Evolutionary conservation across 2,888 invertebrate genomes (phyloP).

Genomic region (Cataglyphis altisquamis): DNA sequence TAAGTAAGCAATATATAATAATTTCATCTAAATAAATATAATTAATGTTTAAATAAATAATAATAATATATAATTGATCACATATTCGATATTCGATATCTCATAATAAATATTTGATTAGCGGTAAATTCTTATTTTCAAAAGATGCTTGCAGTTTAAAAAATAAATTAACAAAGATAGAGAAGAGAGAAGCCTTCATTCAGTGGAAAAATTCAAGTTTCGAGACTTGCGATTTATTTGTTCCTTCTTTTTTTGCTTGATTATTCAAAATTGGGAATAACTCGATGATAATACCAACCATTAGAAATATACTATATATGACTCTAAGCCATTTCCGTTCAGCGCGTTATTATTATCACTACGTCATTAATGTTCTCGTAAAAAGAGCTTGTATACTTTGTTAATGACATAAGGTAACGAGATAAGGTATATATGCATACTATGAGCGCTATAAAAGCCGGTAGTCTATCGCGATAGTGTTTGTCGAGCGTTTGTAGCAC

Average conservation of each 20-base stretch:
- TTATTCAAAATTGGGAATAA: neutral
- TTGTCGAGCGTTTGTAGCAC: constrained; percentile 20
- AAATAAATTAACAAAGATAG: neutral
- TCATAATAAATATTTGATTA: neutral
- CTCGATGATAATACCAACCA: neutral
- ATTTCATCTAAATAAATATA: neutral
- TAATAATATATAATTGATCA: neutral
- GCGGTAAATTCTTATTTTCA: neutral
- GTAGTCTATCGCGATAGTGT: constrained; percentile 51
- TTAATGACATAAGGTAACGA: constrained; percentile 51
- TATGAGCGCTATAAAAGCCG: constrained; percentile 40
- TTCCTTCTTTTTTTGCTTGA: neutral
- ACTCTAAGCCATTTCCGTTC: constrained; percentile 20
- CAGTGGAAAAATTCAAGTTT: neutral
- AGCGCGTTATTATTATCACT: constrained; percentile 42
- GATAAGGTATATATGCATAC: constrained; percentile 47
- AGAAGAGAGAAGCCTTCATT: neutral
- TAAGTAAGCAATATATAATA: neutral
- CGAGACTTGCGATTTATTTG: neutral
- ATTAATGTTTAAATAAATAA: neutral
- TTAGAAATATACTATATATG: neutral
- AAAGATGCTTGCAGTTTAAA: neutral
- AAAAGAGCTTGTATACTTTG: constrained; percentile 46
- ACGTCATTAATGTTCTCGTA: constrained; percentile 38
- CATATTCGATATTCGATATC: neutral